Base-by-base conservation (phyloP, 2,888 invertebrate genomes). In the Patella pellucida region DNA sequence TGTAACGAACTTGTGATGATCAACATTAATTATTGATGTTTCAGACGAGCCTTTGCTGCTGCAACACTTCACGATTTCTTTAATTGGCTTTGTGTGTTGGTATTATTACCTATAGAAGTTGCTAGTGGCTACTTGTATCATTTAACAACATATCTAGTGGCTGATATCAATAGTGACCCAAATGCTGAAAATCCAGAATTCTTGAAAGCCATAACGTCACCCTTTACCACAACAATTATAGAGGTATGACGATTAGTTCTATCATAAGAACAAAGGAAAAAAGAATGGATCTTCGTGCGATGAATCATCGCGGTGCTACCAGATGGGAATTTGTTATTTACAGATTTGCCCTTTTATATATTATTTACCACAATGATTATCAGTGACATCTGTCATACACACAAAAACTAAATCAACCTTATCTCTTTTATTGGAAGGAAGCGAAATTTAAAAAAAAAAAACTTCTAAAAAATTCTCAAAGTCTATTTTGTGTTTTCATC, bases 51-150 rank as follows among this genome's bases (percentile, higher is more conserved):
- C 2, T 89, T 89, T 81, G 87, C 87, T 68, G 89, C 87, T 9
- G 89, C 89, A n/a, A 89, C 88, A 16, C 90, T 93, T 3, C 93
- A 93, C 81, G 93, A 93, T 85, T 92, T 92, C 90, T 93, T 93
- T 88, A 93, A 93, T 85, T 92, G 93, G 91, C 87, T 93, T 71
- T 88, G 92, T 7, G 92, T 93, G 52, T 80, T 92, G 50, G 88
- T 92, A 1, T 87, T 93, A 3, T 86, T 93, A 71, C 92, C 92
- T 0, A 74, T 93, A 12, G 93, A 93, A 86, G 86, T 91, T 16
- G 80, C 88, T 50, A 90, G 81, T 71, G 84, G 84, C 73, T 81
- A 78, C 71, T 73, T 81, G 72, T 80, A 78, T 82, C 82, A 84
- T 51, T 79, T 91, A 62, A 91, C 91, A 16, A 83, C 78, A 11